Percentiles rank a stretch among this genome's conserved stretches.
Evolutionary conservation across 2,113 vertebrate genomes (phyloP).

Genomic region (Trinectes maculatus): DNA sequence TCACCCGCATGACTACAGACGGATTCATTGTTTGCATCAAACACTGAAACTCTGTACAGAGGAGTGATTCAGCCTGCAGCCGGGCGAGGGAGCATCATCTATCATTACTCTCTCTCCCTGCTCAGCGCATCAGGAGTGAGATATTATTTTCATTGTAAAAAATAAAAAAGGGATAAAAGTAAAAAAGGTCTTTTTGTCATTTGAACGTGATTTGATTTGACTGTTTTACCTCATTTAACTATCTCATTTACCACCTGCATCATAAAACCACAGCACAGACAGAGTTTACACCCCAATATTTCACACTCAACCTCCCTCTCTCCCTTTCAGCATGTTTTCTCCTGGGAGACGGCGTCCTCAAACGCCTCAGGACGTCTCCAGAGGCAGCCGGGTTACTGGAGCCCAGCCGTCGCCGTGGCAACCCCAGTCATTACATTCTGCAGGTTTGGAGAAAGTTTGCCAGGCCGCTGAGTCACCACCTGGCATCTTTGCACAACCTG

Average conservation of each 20-base stretch:
- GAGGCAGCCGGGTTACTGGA: conserved; percentile 19
- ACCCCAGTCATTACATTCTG: conserved; percentile 31
- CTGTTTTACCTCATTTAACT: not conserved
- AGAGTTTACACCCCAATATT: not conserved
- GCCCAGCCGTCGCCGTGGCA: conserved; percentile 36
- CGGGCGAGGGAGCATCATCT: conserved; percentile 5
- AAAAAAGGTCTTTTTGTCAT: too few relatives aligned
- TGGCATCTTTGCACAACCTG: conserved; percentile 5
- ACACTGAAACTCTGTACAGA: conserved; percentile 66
- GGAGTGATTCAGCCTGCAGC: conserved; percentile 1
- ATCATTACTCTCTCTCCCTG: not conserved
- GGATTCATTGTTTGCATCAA: conserved; percentile 55
- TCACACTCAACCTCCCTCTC: not conserved
- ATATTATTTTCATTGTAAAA: too few relatives aligned
- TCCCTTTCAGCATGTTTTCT: conserved; percentile 35
- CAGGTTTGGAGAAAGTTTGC: conserved; percentile 26
- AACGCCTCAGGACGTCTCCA: conserved; percentile 31
- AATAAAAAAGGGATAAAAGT: too few relatives aligned
- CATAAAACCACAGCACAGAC: not conserved
- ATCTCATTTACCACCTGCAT: conserved; percentile 5
- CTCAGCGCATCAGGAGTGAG: too few relatives aligned
- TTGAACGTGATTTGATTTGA: too few relatives aligned
- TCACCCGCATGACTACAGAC: conserved; percentile 57
- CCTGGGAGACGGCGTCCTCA: conserved; percentile 51
- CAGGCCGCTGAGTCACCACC: conserved; percentile 45